Conservation (phyloP, 2,888 invertebrate genomes). For the Sturmia bella region DNA sequence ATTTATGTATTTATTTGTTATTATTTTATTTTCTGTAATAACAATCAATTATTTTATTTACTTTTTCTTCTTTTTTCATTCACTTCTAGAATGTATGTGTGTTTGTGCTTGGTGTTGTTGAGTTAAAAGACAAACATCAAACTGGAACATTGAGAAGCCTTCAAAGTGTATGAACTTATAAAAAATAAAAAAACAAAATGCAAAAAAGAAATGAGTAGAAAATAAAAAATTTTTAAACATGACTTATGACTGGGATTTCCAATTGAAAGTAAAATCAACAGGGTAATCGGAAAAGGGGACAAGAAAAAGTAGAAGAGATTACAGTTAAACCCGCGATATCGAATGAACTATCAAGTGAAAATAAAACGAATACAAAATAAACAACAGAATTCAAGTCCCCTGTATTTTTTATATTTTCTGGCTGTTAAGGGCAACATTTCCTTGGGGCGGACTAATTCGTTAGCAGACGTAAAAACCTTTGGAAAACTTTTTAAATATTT, state of each 20-base stretch:
- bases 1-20: conserved; percentile 48
- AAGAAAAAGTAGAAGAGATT: too few species aligned
- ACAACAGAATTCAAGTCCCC: too few species aligned
- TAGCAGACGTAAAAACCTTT: too few species aligned
- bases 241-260: conserved; percentile 7
- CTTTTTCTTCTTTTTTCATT: neutral
- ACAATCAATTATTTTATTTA: conserved; percentile 38
- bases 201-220: conserved; percentile 16
- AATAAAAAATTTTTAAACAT: conserved; percentile 16
- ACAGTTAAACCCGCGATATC: too few species aligned
- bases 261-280: conserved; percentile 36
- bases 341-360: too few species aligned
- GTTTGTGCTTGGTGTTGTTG: neutral
- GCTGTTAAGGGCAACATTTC: too few species aligned
- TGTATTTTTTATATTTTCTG: too few species aligned
- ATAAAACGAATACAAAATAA: too few species aligned
- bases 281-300: neutral
- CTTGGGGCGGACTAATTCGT: too few species aligned
- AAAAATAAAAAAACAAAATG: conserved; percentile 7
- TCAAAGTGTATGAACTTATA: conserved; percentile 59
- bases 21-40: conserved; percentile 26
- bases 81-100: neutral
- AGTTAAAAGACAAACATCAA: conserved; percentile 27
- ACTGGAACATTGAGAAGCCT: conserved; percentile 61
- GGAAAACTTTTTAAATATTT: too few species aligned